These are phyloP conservation scores for Ischnura elegans DNA, from an alignment of 2,888 invertebrate species.

Conservation along the genomic window DNA sequence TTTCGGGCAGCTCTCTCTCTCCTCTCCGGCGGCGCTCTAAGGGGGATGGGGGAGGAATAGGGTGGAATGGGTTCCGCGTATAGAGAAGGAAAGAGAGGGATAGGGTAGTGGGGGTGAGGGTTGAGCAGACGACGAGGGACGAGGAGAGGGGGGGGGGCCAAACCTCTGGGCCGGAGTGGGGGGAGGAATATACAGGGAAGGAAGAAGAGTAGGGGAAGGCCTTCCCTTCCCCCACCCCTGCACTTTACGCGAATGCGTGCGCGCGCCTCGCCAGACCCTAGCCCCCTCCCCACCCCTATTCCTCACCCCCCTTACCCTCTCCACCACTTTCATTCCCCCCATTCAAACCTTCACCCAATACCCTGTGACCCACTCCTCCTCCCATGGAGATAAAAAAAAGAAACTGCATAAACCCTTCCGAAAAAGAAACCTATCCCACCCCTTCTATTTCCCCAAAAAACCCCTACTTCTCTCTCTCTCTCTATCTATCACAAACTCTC, in stretches of 20 bases:
- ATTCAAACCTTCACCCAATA: neutral
- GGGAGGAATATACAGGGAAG: neutral
- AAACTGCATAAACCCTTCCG: constrained; percentile 16
- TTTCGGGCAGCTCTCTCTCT: neutral
- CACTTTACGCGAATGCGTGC: constrained; percentile 21
- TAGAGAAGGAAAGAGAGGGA: neutral
- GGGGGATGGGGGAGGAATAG: neutral
- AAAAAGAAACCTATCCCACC: neutral
- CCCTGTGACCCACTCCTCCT: neutral
- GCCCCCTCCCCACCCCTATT: neutral
- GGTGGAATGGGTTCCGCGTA: neutral
- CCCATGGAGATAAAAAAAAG: too few species aligned
- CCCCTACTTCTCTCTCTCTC: neutral
- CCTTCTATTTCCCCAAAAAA: too few species aligned
- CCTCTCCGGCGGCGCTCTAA: neutral
- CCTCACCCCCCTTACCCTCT: neutral
- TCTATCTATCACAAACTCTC: neutral
- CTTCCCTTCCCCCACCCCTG: neutral
- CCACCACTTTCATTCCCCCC: constrained; percentile 29
- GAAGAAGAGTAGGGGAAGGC: neutral
- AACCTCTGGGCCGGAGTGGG: too few species aligned
- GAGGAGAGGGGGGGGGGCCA: neutral
- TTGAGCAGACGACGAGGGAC: too few species aligned
- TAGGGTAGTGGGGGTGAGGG: neutral
- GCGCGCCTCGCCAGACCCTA: neutral